Evolutionary conservation across 2,888 invertebrate species (phyloP).

Genomic region (Leucoma salicis): DNA sequence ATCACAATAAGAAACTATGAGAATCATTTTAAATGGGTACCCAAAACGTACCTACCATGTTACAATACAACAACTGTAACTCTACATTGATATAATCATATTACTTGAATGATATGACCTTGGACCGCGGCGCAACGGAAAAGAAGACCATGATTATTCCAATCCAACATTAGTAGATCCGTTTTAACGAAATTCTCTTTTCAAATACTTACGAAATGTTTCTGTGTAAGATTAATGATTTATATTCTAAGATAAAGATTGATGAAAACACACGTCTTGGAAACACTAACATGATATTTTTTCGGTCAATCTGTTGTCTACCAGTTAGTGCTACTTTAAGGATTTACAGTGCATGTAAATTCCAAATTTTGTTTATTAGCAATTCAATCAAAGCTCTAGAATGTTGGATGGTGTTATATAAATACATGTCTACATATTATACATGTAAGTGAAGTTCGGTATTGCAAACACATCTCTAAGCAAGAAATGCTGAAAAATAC

Average conservation of each 20-base stretch:
- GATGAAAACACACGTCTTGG: constrained; percentile 10
- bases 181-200: constrained; percentile 23
- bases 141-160: constrained; percentile 24
- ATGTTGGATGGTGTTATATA: not conserved
- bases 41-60: too few relatives aligned
- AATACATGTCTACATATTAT: too few relatives aligned
- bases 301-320: not conserved
- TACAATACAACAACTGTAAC: constrained; percentile 23
- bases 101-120: constrained; percentile 30
- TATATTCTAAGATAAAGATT: constrained; percentile 13
- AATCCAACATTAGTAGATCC: constrained; percentile 13
- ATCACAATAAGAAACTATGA: too few relatives aligned
- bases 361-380: not conserved
- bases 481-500: too few relatives aligned
- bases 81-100: constrained; percentile 19
- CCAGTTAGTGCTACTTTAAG: not conserved
- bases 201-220: constrained; percentile 8
- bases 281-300: constrained; percentile 12
- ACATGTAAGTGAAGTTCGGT: too few relatives aligned
- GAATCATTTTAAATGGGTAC: too few relatives aligned
- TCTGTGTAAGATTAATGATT: constrained; percentile 11
- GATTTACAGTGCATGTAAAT: not conserved
- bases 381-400: not conserved
- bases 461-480: too few relatives aligned
- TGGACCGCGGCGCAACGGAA: constrained; percentile 15